These are phyloP conservation scores for Diplodus sargus DNA, from an alignment of 2,797 vertebrate genomes.

Conservation along the genomic window DNA sequence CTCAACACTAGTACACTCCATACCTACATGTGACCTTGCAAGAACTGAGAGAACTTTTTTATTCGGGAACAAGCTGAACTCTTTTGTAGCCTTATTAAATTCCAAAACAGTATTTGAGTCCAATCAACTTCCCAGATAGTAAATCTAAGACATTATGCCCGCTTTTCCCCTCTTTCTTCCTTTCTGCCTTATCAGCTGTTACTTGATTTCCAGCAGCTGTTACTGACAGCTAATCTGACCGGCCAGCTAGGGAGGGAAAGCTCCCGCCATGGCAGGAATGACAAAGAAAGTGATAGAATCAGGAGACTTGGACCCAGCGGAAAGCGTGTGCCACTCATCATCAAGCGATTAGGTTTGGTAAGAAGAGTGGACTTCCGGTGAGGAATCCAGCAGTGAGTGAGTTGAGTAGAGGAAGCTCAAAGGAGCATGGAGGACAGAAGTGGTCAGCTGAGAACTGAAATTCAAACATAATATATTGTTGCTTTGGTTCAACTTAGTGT, in stretches of 20 bases:
- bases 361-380: not conserved
- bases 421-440: not conserved
- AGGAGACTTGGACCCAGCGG: not conserved
- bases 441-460: not conserved
- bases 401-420: not conserved
- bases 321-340: conserved; percentile 21
- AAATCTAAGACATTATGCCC: conserved; percentile 40
- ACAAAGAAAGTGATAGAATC: conserved; percentile 41
- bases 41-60: conserved; percentile 47
- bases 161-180: conserved; percentile 3
- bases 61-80: conserved; percentile 49
- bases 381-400: conserved; percentile 3
- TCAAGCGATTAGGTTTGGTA: conserved; percentile 27
- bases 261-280: conserved; percentile 32
- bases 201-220: conserved; percentile 55
- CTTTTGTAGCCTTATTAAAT: conserved; percentile 44
- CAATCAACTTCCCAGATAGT: conserved; percentile 45
- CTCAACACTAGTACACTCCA: conserved; percentile 41
- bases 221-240: conserved; percentile 48
- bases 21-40: conserved; percentile 65
- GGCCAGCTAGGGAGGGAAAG: conserved; percentile 17
- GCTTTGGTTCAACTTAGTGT: not conserved
- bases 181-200: conserved; percentile 48
- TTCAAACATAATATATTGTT: not conserved
- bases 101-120: conserved; percentile 57